phyloP scores from a whole-genome alignment of 2,113 vertebrate genomes.

The Tychaedon coryphoeus region DNA sequence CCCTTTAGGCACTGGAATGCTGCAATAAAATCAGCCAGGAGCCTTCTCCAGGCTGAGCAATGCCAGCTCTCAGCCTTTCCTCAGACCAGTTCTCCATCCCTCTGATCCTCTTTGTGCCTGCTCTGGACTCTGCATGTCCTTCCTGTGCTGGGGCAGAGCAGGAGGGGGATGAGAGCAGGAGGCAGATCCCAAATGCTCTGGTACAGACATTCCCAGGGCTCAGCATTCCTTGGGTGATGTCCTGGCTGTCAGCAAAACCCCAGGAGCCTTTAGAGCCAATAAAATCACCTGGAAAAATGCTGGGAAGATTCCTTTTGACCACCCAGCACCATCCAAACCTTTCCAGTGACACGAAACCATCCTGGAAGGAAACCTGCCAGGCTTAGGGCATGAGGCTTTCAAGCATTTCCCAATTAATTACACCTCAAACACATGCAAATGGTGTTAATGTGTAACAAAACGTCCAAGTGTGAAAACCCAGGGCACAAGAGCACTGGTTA shows the following conservation, averaged over 20 bases:
- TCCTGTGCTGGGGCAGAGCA: not conserved
- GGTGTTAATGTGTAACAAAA: not conserved
- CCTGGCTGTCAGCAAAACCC: not conserved
- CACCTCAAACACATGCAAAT: not conserved
- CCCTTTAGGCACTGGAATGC: not conserved
- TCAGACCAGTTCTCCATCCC: not conserved
- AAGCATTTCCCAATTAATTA: not conserved
- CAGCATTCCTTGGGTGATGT: rapidly evolving
- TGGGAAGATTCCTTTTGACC: not conserved
- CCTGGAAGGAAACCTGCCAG: not conserved
- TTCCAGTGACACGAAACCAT: not conserved
- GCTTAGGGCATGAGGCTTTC: not conserved
- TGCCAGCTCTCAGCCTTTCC: not conserved
- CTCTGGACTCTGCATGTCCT: not conserved
- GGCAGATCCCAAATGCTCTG: rapidly evolving
- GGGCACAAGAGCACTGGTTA: not conserved
- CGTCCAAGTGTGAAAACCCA: not conserved
- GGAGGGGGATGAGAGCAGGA: not conserved
- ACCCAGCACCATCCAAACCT: not conserved
- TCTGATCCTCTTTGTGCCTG: not conserved
- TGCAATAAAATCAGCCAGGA: not conserved
- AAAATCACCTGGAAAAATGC: not conserved
- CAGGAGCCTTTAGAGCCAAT: rapidly evolving
- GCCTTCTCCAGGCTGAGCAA: not conserved
- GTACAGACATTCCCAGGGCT: not conserved